Evolutionary conservation across 2,797 vertebrate genomes (phyloP), one percentile per base, ranked within the genome.

Genomic region (Dryobates pubescens): DNA sequence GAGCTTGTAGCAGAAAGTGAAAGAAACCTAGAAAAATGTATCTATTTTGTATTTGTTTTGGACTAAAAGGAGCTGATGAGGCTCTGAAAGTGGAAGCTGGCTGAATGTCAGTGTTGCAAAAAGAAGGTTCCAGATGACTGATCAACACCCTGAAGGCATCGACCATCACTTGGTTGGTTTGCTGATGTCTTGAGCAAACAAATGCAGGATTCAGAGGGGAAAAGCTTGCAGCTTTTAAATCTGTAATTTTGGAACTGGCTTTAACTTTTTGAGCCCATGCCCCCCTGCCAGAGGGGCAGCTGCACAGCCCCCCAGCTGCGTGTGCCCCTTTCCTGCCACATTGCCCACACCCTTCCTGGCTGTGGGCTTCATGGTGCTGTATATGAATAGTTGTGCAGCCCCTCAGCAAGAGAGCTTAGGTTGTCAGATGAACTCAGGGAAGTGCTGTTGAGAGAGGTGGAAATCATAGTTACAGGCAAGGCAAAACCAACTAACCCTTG

Each of bases 231-330:
- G 16, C 53, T 69, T 56, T 7, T 53, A 36, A 27, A 63, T 19
- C 20, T 88, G 22, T 58, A 10, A 30, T 72, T 83, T 15, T 59
- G 24, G 45, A 20, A 3, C 6, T 86, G 34, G 17, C 30, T 86
- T 57, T 72, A 67, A 59, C 24, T 83, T 43, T 17, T 45, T 26
- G 30, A 38, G 26, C 27, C 57, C 1, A 0, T 53, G 10, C 16
- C 43, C 78, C 78, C 82, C 69, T 47, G n/a, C 7, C 8, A 1
- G 69, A 67, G 49, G 17, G 38, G 26, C 34, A 34, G 56, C n/a
- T 27, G 12, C 13, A 7, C 30, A 18, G 49, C 49, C 49, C 24
- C 8, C 4, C 19, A 7, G 0, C 0, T 8, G 6, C 26, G 5
- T 26, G 0, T 63, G 5, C 51, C 5, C 5, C 0, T 59, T 89